Evolutionary conservation across 1,140 invertebrate species (phyloP).

Genomic region (Camponotus pennsylvanicus): DNA sequence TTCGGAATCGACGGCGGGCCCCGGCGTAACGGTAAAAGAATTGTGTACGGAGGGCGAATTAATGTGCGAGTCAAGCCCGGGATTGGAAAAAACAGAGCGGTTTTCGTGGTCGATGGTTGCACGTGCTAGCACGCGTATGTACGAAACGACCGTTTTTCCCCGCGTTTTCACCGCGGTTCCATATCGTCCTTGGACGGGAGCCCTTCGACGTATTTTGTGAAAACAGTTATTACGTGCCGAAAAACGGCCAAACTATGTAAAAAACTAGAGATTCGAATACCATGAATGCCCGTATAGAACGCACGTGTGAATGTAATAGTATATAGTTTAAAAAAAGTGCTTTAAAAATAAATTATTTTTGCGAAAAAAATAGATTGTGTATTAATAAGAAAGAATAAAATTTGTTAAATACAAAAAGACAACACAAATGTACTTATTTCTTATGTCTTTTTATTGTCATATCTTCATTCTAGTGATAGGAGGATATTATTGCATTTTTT

Average conservation of each 20-base stretch:
- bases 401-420: not conserved
- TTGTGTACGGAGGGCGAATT: constrained; percentile 73
- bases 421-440: no score
- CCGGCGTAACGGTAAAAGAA: constrained; percentile 57
- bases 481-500: no score
- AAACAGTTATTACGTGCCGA: not conserved
- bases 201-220: not conserved
- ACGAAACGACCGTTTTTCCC: constrained; percentile 33
- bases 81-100: constrained; percentile 66
- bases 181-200: not conserved
- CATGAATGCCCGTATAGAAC: not conserved
- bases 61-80: constrained; percentile 66
- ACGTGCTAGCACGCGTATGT: constrained; percentile 35
- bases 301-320: no score
- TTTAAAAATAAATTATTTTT: not conserved
- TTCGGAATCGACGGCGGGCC: constrained; percentile 64
- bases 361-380: not conserved
- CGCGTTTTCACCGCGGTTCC: constrained; percentile 14
- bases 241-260: constrained; percentile 15
- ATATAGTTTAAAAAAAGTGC: not conserved
- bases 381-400: not conserved
- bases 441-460: not conserved
- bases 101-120: constrained; percentile 55
- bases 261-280: constrained; percentile 3
- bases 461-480: no score